Base-by-base conservation (phyloP, 2,888 invertebrate species). In the Acrobeloides nanus region DNA sequence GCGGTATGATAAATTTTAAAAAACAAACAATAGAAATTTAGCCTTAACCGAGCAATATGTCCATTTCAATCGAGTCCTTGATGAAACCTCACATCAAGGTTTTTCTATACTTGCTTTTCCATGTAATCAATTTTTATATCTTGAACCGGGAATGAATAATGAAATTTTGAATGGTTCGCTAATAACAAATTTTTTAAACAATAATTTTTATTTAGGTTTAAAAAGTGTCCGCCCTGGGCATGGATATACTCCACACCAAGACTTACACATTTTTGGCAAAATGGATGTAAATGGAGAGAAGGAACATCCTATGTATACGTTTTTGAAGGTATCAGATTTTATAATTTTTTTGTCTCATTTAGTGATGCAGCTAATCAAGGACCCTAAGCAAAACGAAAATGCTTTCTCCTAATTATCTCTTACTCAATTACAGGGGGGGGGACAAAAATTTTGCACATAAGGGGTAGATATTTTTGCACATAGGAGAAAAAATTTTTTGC, bases 91-190 rank as follows among this genome's bases (percentile, higher is more conserved):
- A 34, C 55, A 58, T 7, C n/a, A n/a, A n/a, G n/a, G 57, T 12
- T 64, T 68, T 57, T 62, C 59, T 4, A 60, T 55, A 27, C 46
- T 68, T 37, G 71, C 67, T 24, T 71, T 71, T 60, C 71, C 71
- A 26, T 71, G 68, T 59, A 71, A 71, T 38, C 71, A 71, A 46
- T 71, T 71, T 59, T 61, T 62, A 46, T 55, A 68, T 27, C 54
- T 68, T 54, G 71, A 71, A 48, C 71, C 71, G 20, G 69, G 67
- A 23, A 66, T 70, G 53, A 71, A 71, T 50, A 66, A 68, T 54
- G 71, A 71, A 46, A 53, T 71, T 21, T 48, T 71, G 48, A 68
- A 68, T 42, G 69, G 68, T 29, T 55, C 18, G n/a, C n/a, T n/a
- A n/a, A n/a, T n/a, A n/a, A n/a, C n/a, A n/a, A n/a, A n/a, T n/a